Evolutionary conservation across 2,113 vertebrate species (phyloP).

Genomic region (Perca schrenkii): DNA sequence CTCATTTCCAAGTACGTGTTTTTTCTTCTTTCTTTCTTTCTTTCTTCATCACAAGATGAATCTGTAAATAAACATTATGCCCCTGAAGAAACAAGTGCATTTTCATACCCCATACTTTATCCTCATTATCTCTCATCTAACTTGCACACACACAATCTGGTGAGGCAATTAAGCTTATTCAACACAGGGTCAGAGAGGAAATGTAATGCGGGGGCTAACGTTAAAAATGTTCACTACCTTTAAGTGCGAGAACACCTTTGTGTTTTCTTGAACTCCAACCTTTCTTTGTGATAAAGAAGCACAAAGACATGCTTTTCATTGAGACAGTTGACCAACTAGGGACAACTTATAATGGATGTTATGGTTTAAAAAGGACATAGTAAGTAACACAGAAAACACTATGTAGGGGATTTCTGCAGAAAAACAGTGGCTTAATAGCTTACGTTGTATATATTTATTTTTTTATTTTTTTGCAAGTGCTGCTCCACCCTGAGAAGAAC

Average conservation of each 20-base stretch:
- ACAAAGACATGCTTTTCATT: neutral
- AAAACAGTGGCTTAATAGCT: neutral
- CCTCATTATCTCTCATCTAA: slow-evolving; percentile 51
- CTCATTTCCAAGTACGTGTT: neutral
- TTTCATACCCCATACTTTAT: slow-evolving; percentile 30
- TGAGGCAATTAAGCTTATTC: slow-evolving; percentile 12
- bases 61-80: slow-evolving; percentile 27
- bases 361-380: neutral
- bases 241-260: neutral
- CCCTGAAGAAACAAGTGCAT: slow-evolving; percentile 32
- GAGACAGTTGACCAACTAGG: neutral
- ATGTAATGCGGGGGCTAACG: neutral
- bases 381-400: neutral
- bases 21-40: neutral
- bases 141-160: slow-evolving; percentile 6
- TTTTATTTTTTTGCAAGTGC: neutral
- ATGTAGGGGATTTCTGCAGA: neutral
- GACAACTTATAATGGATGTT: neutral
- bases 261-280: neutral
- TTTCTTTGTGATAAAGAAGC: neutral
- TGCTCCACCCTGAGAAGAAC: neutral
- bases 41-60: slow-evolving; percentile 16
- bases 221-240: neutral
- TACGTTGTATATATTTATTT: neutral
- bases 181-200: slow-evolving; percentile 31